Evolutionary conservation across 2,888 invertebrate genomes (phyloP).

Genomic region (Trypoxylon attenuatum): DNA sequence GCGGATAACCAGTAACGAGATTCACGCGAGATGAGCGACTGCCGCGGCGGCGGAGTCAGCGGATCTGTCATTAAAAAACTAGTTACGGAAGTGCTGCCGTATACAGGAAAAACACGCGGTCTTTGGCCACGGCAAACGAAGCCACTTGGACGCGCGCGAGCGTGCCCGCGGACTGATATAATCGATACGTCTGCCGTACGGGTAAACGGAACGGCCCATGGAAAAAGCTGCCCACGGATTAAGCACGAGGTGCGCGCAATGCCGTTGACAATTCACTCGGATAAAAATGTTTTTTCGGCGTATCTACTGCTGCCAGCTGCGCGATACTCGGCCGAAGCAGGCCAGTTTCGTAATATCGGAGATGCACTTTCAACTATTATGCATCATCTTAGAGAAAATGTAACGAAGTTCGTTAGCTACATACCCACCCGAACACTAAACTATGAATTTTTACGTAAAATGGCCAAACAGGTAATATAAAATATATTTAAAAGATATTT

Average conservation of each 20-base stretch:
- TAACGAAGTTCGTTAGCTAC: too few species aligned
- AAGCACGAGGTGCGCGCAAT: slow-evolving; percentile 19
- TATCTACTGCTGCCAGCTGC: slow-evolving; percentile 28
- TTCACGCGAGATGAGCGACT: slow-evolving; percentile 12
- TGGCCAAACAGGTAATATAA: too few species aligned
- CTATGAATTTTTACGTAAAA: too few species aligned
- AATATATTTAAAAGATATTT: too few species aligned
- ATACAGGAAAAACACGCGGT: slow-evolving; percentile 23
- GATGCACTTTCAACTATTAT: too few species aligned
- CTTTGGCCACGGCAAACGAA: slow-evolving; percentile 31
- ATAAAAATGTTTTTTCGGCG: slow-evolving; percentile 29
- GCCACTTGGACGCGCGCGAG: too few species aligned
- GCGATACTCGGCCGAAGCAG: too few species aligned
- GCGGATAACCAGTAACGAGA: slow-evolving; percentile 40
- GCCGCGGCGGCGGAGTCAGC: slow-evolving; percentile 22
- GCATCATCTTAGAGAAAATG: too few species aligned
- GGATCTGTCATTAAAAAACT: slow-evolving; percentile 37
- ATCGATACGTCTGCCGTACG: slow-evolving; percentile 42
- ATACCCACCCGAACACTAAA: too few species aligned
- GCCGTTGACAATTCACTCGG: slow-evolving; percentile 33
- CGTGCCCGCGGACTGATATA: slow-evolving; percentile 29
- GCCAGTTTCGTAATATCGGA: too few species aligned
- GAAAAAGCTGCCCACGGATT: slow-evolving; percentile 40
- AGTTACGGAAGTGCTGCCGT: slow-evolving; percentile 10
- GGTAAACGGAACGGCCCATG: slow-evolving; percentile 28